These are phyloP conservation scores for Carassius gibelio DNA, from an alignment of 2,113 vertebrate species.

Conservation along the genomic window DNA sequence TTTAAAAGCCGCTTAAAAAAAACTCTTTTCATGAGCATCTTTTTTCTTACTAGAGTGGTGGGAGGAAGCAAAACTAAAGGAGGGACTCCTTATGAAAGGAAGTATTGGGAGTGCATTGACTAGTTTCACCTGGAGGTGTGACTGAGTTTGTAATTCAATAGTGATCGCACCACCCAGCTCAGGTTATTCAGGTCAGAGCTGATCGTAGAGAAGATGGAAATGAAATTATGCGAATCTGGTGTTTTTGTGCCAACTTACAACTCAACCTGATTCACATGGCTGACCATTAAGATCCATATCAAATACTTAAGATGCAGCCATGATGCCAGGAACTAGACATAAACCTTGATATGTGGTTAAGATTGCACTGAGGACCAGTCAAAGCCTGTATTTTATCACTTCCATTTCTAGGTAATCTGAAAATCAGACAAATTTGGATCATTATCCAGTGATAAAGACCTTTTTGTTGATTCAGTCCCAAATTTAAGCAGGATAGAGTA, in stretches of 20 bases:
- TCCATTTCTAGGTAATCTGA: constrained; percentile 13
- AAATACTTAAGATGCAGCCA: not conserved
- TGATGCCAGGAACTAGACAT: not conserved
- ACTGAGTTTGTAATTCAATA: constrained; percentile 59
- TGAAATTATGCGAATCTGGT: constrained; percentile 62
- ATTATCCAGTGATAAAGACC: not conserved
- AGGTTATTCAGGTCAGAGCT: constrained; percentile 56
- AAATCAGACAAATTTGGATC: constrained; percentile 2
- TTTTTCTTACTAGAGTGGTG: not conserved
- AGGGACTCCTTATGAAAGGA: not conserved
- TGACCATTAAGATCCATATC: constrained; percentile 4
- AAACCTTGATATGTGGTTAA: not conserved
- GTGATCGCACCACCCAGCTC: constrained; percentile 43
- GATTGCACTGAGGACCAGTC: not conserved
- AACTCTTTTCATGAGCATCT: constrained; percentile 13
- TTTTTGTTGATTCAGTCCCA: not conserved
- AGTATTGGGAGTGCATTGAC: constrained; percentile 46
- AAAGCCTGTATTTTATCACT: not conserved
- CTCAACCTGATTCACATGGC: not conserved
- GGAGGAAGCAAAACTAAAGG: not conserved
- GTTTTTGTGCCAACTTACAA: not conserved
- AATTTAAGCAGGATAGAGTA: not conserved
- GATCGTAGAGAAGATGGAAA: constrained; percentile 69
- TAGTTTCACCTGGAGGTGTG: constrained; percentile 39
- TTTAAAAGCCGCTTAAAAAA: not conserved